Conservation (phyloP, 2,797 vertebrate species). For the Muraenolepis orangiensis region DNA sequence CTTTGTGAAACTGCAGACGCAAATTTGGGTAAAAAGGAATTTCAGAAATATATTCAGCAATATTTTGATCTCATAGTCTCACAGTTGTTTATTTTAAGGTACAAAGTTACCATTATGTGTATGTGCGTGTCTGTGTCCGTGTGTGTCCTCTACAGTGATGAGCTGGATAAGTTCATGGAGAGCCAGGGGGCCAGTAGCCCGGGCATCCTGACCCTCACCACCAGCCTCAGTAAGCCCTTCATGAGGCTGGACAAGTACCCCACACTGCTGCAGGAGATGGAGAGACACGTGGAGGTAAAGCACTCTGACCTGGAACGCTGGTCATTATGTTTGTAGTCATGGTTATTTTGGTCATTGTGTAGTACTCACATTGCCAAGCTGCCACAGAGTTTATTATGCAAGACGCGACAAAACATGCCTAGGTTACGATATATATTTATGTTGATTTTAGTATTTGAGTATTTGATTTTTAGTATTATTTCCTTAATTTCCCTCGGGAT, state of each 20-base stretch:
- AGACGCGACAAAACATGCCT: too few relatives aligned
- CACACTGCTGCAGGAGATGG: conserved; percentile 90
- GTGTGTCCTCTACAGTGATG: conserved; percentile 76
- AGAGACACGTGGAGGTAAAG: conserved; percentile 93
- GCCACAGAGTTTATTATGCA: too few relatives aligned
- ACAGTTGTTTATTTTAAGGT: background rate
- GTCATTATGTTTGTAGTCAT: too few relatives aligned
- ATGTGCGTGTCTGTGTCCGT: conserved; percentile 1
- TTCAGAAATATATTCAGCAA: background rate
- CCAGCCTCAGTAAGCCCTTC: conserved; percentile 96
- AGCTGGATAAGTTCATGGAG: conserved; percentile 96
- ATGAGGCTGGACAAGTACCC: conserved; percentile 95
- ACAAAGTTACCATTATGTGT: background rate
- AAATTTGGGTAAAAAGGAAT: conserved; percentile 13
- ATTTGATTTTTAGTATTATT: too few relatives aligned
- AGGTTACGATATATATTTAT: too few relatives aligned
- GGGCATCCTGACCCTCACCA: conserved; percentile 90
- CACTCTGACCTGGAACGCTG: background rate
- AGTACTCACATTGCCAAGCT: too few relatives aligned
- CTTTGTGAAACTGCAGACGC: background rate
- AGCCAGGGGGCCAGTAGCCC: conserved; percentile 85
- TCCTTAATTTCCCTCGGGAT: too few relatives aligned
- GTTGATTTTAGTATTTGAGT: too few relatives aligned
- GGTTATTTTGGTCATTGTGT: too few relatives aligned
- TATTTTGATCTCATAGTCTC: background rate